Conservation (phyloP, 2,888 invertebrate genomes). For the Drosophila hamatofila region DNA sequence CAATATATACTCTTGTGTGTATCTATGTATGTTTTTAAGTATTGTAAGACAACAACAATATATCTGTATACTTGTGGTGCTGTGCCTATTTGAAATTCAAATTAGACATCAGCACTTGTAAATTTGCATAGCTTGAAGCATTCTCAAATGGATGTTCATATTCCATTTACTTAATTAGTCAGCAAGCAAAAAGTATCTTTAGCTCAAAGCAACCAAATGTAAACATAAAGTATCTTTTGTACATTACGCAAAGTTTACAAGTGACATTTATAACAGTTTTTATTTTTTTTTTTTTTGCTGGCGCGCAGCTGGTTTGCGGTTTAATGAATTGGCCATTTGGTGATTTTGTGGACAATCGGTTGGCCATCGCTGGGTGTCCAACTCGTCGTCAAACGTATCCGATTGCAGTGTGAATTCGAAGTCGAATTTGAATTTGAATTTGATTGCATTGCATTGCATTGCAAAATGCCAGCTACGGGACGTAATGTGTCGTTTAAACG, state of each 20-base stretch:
- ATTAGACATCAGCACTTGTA: constrained; percentile 77
- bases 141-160: constrained; percentile 50
- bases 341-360: constrained; percentile 45
- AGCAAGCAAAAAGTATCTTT: constrained; percentile 21
- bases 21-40: constrained; percentile 9
- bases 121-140: constrained; percentile 73
- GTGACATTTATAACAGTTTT: constrained; percentile 47
- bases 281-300: background rate
- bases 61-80: constrained; percentile 25
- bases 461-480: constrained; percentile 55
- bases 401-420: constrained; percentile 48
- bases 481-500: constrained; percentile 65
- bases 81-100: constrained; percentile 77
- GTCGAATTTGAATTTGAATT: constrained; percentile 48
- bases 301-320: constrained; percentile 39
- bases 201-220: background rate
- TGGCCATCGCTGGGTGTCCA: constrained; percentile 46
- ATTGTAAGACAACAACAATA: constrained; percentile 38
- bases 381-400: constrained; percentile 42
- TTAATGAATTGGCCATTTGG: constrained; percentile 68
- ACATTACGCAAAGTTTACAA: constrained; percentile 55
- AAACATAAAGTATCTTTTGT: constrained; percentile 27
- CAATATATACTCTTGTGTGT: constrained; percentile 42
- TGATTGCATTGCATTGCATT: constrained; percentile 55
- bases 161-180: constrained; percentile 68